These are phyloP conservation scores for Alca torda DNA, from an alignment of 2,797 vertebrate species.

Conservation along the genomic window DNA sequence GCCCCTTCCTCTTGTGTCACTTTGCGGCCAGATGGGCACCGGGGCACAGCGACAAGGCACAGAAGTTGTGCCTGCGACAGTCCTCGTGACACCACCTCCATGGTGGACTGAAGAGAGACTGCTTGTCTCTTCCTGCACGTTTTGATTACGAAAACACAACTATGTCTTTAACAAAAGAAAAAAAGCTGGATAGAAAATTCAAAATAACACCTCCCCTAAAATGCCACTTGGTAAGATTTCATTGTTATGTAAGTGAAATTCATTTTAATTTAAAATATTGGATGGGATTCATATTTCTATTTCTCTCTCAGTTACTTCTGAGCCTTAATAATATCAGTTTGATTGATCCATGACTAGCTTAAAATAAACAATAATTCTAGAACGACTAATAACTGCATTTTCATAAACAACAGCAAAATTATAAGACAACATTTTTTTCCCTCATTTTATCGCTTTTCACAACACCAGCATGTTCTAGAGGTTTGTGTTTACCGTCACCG, in stretches of 20 bases:
- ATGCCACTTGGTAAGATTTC: background rate
- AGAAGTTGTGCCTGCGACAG: fast-evolving
- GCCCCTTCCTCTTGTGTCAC: too few relatives aligned
- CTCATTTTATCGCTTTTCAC: background rate
- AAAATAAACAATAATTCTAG: background rate
- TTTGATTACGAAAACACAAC: background rate
- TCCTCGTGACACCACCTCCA: background rate
- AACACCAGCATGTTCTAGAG: background rate
- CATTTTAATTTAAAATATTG: background rate
- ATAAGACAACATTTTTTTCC: too few relatives aligned
- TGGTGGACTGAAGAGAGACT: background rate
- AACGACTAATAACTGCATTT: background rate
- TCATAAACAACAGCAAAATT: background rate
- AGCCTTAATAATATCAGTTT: background rate
- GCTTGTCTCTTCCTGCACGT: background rate
- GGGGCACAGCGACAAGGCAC: background rate
- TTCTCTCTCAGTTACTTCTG: background rate
- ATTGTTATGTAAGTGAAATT: background rate
- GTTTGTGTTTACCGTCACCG: background rate
- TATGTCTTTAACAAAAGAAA: background rate
- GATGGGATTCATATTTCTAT: background rate
- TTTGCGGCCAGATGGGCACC: too few relatives aligned
- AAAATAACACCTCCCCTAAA: background rate
- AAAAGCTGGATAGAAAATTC: background rate
- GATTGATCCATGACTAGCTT: background rate